A percentile compares a stretch with the other conserved stretches of the same genome.
Evolutionary conservation across 2,797 vertebrate species (phyloP).

Genomic region (Martes flavigula): DNA sequence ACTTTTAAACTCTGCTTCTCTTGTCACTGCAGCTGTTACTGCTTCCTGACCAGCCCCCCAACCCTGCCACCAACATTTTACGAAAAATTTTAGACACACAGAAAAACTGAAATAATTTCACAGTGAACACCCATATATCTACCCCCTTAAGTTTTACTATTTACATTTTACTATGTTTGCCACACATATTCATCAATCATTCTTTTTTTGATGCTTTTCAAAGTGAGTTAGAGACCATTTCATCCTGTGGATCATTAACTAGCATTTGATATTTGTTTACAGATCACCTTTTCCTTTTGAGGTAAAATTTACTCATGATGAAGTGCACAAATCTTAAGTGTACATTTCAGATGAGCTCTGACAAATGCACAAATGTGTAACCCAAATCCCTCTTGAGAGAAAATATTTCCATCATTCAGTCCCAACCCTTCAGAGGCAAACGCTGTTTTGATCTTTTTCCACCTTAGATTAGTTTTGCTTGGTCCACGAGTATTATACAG

Average conservation of each 20-base stretch:
- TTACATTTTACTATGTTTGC: constrained; percentile 7
- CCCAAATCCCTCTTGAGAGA: neutral
- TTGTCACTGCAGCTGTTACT: neutral
- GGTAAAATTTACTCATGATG: neutral
- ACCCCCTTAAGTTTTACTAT: neutral
- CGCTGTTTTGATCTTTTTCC: neutral
- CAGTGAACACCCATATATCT: neutral
- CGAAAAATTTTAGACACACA: constrained; percentile 14
- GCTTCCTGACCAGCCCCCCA: neutral
- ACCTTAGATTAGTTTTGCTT: constrained; percentile 21
- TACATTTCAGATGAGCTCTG: constrained; percentile 33
- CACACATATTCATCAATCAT: neutral
- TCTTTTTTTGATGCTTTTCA: constrained; percentile 19
- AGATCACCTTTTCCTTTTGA: constrained; percentile 37
- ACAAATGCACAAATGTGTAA: neutral
- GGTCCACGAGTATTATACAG: neutral
- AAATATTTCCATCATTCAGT: neutral
- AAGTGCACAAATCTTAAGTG: constrained; percentile 12
- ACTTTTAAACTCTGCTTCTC: constrained; percentile 23
- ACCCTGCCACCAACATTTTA: neutral
- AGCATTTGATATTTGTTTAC: neutral
- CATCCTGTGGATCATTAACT: neutral
- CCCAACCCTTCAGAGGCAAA: neutral
- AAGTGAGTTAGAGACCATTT: constrained; percentile 18
- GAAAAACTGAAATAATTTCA: constrained; percentile 42